Base-by-base conservation (phyloP, 2,797 vertebrate genomes). In the Huso huso region DNA sequence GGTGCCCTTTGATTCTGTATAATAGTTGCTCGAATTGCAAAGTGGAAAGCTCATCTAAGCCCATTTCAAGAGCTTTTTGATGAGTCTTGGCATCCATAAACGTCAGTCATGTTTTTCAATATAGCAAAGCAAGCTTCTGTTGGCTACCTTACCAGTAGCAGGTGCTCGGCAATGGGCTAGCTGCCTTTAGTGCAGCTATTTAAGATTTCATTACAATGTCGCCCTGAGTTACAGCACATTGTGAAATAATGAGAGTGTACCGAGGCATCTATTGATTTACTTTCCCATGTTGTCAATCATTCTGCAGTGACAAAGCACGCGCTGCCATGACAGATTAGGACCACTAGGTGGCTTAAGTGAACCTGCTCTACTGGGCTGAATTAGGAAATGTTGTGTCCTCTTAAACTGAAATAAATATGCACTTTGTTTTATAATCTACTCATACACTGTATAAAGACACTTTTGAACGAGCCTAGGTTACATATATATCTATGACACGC, bases 121-220 rank as follows among this genome's bases (percentile, higher is more conserved):
- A 37, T 4, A 37, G 23, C 23, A 37, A 37, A 37, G 23, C 23
- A 37, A 37, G 23, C 23, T 64, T 6, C 15, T 8, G 62, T 60
- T 6, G 51, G 48, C 61, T 51, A 23, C 12, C 52, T 48, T 71
- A 67, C 61, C 12, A 48, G 60, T 48, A 61, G 52, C 53, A 64
- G 57, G 58, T 63, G 57, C 70, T 69, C 68, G 71, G 65, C 70
- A 67, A 67, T 15, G 62, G 49, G 66, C 64, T 66, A 66, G 61
- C 69, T 62, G 51, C 68, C 72, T 55, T 68, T 69, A 71, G 71
- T 73, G 69, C 59, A 51, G 57, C 75, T 74, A 61, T 76, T 76
- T 78, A 75, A 77, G 74, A 73, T 78, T 75, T 77, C 68, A 76
- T 73, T 53, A 64, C 72, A 66, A 67, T 74, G 71, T 71, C 69